These are phyloP conservation scores for Pseudomyrmex flavicornis DNA, from an alignment of 1,140 invertebrate genomes.

Conservation along the genomic window DNA sequence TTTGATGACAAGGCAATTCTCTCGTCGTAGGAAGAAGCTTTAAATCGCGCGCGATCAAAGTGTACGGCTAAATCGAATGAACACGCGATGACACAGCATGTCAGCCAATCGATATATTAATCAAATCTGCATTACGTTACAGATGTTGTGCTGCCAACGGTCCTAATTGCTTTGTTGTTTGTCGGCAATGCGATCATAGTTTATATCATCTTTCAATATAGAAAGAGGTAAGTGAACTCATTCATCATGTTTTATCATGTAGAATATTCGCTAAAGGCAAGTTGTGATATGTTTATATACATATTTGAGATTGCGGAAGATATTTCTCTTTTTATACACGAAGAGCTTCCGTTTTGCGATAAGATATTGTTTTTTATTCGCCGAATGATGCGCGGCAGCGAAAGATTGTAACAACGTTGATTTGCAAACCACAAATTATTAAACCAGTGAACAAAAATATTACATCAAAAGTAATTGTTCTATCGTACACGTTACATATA, in stretches of 20 bases:
- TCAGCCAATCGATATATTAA: slow-evolving; percentile 41
- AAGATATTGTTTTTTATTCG: no score
- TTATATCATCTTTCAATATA: slow-evolving; percentile 89
- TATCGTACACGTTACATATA: no score
- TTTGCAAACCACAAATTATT: no score
- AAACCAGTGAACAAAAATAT: no score
- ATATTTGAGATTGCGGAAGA: background rate
- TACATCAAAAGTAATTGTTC: no score
- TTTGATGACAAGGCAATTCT: slow-evolving; percentile 13
- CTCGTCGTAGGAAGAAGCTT: background rate
- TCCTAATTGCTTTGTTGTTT: slow-evolving; percentile 88
- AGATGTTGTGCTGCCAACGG: slow-evolving; percentile 88
- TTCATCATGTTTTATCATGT: background rate
- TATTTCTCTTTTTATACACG: no score
- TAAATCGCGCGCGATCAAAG: slow-evolving; percentile 36
- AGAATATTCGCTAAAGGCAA: slow-evolving; percentile 63
- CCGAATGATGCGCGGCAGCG: no score
- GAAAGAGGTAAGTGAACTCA: slow-evolving; percentile 86
- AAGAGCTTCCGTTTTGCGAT: no score
- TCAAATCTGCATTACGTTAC: slow-evolving; percentile 80
- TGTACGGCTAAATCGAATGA: slow-evolving; percentile 37
- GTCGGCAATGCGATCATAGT: slow-evolving; percentile 88
- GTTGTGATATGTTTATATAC: background rate
- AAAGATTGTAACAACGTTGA: no score
- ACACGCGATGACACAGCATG: slow-evolving; percentile 32